phyloP scores from a whole-genome alignment of 1,140 invertebrate genomes.

The Littorina saxatilis region DNA sequence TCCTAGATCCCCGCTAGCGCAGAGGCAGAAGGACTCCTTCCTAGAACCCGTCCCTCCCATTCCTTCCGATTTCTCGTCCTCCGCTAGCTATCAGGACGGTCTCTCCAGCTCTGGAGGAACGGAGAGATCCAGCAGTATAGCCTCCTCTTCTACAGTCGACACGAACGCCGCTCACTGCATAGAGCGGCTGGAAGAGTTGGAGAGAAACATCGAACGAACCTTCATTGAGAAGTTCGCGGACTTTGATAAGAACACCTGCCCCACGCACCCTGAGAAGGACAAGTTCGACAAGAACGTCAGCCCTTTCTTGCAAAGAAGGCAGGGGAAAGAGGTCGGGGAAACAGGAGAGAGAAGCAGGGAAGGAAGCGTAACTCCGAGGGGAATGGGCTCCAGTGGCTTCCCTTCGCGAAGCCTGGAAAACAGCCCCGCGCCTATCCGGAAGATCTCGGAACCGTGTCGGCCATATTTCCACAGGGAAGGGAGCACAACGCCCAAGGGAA shows the following conservation, averaged over 20 bases:
- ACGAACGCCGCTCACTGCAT: constrained; percentile 44
- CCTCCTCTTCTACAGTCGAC: constrained; percentile 27
- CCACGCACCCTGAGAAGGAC: background rate
- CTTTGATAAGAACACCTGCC: background rate
- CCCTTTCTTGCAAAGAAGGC: background rate
- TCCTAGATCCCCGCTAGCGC: constrained; percentile 7
- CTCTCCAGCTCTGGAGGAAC: background rate
- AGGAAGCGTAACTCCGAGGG: constrained; percentile 25
- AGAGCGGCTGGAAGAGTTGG: constrained; percentile 45
- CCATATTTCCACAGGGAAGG: background rate
- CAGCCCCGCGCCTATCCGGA: background rate
- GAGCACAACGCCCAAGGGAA: constrained; percentile 13
- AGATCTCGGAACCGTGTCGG: constrained; percentile 5
- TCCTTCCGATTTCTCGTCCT: constrained; percentile 24
- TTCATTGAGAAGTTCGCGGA: constrained; percentile 47
- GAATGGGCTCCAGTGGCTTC: background rate
- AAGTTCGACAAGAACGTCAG: background rate
- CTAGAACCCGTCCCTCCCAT: constrained; percentile 33
- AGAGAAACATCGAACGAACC: constrained; percentile 43
- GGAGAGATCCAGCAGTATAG: constrained; percentile 22
- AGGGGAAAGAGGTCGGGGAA: background rate
- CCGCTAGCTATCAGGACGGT: constrained; percentile 17
- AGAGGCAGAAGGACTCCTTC: constrained; percentile 33
- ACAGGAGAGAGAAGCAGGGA: background rate
- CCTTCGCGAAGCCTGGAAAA: background rate